Evolutionary conservation across 2,797 vertebrate species (phyloP).

Genomic region (Sitta carolinensis): DNA sequence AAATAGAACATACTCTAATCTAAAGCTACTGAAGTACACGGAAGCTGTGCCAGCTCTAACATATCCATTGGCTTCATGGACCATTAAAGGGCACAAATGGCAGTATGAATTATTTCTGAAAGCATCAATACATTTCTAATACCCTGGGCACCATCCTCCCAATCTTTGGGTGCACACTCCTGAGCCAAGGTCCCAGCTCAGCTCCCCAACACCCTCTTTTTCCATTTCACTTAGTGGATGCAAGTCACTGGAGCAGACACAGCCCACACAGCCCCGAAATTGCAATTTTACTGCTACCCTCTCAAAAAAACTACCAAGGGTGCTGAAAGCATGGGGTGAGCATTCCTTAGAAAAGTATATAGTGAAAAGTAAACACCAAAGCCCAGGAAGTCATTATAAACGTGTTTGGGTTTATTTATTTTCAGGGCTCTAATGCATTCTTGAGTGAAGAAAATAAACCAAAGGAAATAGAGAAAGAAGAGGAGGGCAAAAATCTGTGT

Average conservation of each 20-base stretch:
- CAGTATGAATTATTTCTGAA: conserved; percentile 25
- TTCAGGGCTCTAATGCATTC: neutral
- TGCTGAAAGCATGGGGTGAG: neutral
- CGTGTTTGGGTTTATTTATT: neutral
- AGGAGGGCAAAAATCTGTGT: accelerated
- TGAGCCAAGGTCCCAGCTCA: neutral
- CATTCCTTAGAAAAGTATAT: neutral
- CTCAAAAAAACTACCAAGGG: neutral
- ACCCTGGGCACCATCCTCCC: neutral
- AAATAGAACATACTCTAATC: conserved; percentile 2
- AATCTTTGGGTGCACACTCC: neutral
- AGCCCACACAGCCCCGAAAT: neutral
- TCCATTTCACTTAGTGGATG: neutral
- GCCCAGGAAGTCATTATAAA: neutral
- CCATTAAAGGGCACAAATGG: conserved; percentile 39
- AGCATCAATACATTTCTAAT: neutral
- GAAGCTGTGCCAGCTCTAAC: neutral
- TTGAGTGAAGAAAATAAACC: neutral
- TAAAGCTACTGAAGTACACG: conserved; percentile 47
- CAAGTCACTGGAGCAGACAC: neutral
- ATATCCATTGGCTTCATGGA: neutral
- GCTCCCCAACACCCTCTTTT: neutral
- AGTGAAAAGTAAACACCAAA: neutral
- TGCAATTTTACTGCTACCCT: neutral
- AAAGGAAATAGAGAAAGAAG: neutral